Evolutionary conservation across 2,797 vertebrate genomes (phyloP), one percentile per base, ranked within the genome.

Genomic region (Odontamblyopus lacepedii): DNA sequence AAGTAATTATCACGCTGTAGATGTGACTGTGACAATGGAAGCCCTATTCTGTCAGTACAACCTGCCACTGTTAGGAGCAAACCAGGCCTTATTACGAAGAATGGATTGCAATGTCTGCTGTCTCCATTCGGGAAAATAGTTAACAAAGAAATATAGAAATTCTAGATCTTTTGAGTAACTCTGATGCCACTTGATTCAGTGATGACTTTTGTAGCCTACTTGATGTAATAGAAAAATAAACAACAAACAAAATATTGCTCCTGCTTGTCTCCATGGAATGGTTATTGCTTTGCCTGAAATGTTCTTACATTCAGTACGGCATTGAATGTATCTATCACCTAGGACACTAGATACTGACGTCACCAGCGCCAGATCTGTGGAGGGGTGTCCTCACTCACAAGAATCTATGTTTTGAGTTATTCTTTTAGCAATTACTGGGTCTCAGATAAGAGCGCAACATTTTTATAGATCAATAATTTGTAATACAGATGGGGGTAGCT

Each of bases 21-120:
- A 63, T 64, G 6, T 44, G n/a, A 48, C 5, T 44, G 38, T 64
- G 63, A 38, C 61, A 63, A 63, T 44, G 62, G 62, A 4, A 63
- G 62, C 62, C 38, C 32, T 63, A 63, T 63, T 63, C 62, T 63
- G 62, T 63, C 62, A 63, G 23, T 16, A 35, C 32, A n/a, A 4
- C 5, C 70, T 38, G 61, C 13, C 50, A 51, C 41, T 67, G 65
- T 23, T 48, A 6, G 27, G 48, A 50, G 27, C 65, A 67, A 48
- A 9, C n/a, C 29, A 3, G 8, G 32, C 6, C 30, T 63, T 19
- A 38, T 35, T 35, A 38, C 7, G n/a, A 63, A 63, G 30, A 35
- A 32, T 61, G 3, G 6, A 61, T 32, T 9, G 6, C 13, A 32
- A 63, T 19, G 30, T 62, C 29, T 62, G 2, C 29, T 35, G 16